Percentiles rank a stretch among this genome's conserved stretches.
phyloP scores from a whole-genome alignment of 2,113 vertebrate species.

The Hydrochoerus hydrochaeris region DNA sequence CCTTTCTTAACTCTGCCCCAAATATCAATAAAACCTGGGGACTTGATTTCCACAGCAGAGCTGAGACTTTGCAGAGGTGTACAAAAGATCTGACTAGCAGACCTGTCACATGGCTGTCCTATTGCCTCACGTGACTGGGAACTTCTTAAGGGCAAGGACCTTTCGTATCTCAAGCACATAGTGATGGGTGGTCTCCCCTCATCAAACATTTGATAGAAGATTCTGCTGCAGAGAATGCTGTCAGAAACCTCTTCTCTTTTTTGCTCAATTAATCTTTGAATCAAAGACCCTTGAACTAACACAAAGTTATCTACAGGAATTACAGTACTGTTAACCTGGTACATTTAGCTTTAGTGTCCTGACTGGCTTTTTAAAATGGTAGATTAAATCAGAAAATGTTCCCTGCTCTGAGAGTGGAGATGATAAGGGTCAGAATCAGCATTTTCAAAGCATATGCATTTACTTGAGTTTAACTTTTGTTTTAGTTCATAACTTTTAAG shows the following conservation, averaged over 20 bases:
- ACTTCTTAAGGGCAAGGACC: background rate
- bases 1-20: background rate
- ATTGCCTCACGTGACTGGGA: background rate
- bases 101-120: background rate
- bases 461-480: background rate
- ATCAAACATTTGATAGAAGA: background rate
- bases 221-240: background rate
- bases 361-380: background rate
- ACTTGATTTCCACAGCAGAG: background rate
- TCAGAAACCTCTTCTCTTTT: background rate
- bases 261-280: background rate
- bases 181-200: background rate
- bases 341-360: background rate
- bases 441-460: background rate
- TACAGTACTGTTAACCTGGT: background rate
- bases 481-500: background rate
- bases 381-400: background rate
- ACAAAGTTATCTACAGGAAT: background rate
- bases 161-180: background rate
- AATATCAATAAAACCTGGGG: background rate
- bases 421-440: background rate
- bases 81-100: background rate
- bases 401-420: background rate
- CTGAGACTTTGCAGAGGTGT: background rate
- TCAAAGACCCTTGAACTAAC: background rate